Evolutionary conservation across 2,888 invertebrate species (phyloP).

Genomic region (Kuschelorhynchus macadamiae): DNA sequence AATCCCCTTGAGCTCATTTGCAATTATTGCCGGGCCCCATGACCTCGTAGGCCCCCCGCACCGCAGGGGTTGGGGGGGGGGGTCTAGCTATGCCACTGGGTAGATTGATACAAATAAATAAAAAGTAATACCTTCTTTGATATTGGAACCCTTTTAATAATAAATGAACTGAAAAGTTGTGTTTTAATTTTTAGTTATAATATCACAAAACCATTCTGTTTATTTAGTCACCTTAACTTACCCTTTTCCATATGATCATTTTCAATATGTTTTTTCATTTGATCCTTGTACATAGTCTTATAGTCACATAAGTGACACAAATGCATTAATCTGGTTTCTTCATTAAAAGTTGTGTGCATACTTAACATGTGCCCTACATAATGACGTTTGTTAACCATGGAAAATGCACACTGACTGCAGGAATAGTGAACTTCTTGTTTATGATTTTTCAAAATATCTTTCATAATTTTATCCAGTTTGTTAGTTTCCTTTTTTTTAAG

Average conservation of each 20-base stretch:
- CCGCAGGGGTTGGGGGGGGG: too few relatives aligned
- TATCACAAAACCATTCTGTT: too few relatives aligned
- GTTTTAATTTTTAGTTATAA: too few relatives aligned
- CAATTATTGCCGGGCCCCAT: too few relatives aligned
- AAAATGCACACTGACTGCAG: conserved; percentile 34
- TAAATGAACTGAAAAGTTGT: too few relatives aligned
- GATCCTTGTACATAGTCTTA: conserved; percentile 24
- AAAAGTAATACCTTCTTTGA: too few relatives aligned
- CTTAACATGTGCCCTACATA: conserved; percentile 33
- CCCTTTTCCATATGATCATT: conserved; percentile 29
- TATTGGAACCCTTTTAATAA: too few relatives aligned
- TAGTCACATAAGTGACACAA: conserved; percentile 31
- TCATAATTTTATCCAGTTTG: conserved; percentile 39
- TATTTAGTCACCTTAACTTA: too few relatives aligned
- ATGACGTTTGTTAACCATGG: conserved; percentile 33
- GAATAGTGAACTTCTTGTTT: conserved; percentile 35
- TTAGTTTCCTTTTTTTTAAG: conserved; percentile 7
- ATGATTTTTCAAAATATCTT: conserved; percentile 30
- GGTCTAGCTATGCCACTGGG: too few relatives aligned
- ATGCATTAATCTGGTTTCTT: conserved; percentile 29
- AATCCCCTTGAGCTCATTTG: too few relatives aligned
- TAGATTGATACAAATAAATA: too few relatives aligned
- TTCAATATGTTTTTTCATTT: conserved; percentile 37
- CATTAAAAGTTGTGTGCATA: conserved; percentile 32
- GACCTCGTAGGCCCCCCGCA: too few relatives aligned